phyloP scores from a whole-genome alignment of 2,888 invertebrate species.

The Drosophila macrospina region DNA sequence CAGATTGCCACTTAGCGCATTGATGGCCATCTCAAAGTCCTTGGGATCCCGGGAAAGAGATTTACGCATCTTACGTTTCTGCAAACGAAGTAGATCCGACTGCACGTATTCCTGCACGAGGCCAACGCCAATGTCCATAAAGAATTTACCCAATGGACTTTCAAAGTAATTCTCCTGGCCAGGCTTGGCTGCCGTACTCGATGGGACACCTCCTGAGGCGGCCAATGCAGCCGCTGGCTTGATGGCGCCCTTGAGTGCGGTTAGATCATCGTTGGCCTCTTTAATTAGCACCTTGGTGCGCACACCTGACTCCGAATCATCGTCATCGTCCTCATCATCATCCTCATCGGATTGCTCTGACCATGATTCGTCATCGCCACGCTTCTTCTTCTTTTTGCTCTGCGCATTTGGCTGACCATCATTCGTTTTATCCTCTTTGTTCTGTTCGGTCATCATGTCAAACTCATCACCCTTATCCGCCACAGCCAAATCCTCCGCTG shows the following conservation, averaged over 20 bases:
- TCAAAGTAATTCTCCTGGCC: conserved; percentile 92
- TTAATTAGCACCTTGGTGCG: conserved; percentile 86
- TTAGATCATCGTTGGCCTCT: conserved; percentile 87
- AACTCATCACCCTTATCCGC: conserved; percentile 86
- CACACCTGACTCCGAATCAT: conserved; percentile 86
- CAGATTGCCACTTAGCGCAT: conserved; percentile 93
- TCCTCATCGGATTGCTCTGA: conserved; percentile 87
- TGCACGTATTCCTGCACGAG: conserved; percentile 97
- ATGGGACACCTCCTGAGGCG: conserved; percentile 63
- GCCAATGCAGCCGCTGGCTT: conserved; percentile 84
- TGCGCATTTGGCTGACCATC: conserved; percentile 65
- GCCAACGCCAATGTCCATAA: conserved; percentile 95
- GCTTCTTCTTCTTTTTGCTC: conserved; percentile 84
- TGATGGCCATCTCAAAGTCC: conserved; percentile 89
- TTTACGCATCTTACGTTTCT: conserved; percentile 92
- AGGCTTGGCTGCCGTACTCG: conserved; percentile 79
- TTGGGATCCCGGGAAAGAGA: conserved; percentile 88
- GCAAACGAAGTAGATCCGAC: conserved; percentile 94
- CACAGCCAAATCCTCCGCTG: conserved; percentile 86
- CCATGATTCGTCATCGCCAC: conserved; percentile 88
- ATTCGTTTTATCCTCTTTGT: conserved; percentile 77
- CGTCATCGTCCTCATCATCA: conserved; percentile 86
- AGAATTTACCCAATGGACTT: conserved; percentile 94
- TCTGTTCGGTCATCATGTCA: conserved; percentile 86
- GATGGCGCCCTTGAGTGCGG: conserved; percentile 86